These are phyloP conservation scores for Notolepis coatsorum DNA, from an alignment of 2,797 vertebrate species.

Conservation along the genomic window DNA sequence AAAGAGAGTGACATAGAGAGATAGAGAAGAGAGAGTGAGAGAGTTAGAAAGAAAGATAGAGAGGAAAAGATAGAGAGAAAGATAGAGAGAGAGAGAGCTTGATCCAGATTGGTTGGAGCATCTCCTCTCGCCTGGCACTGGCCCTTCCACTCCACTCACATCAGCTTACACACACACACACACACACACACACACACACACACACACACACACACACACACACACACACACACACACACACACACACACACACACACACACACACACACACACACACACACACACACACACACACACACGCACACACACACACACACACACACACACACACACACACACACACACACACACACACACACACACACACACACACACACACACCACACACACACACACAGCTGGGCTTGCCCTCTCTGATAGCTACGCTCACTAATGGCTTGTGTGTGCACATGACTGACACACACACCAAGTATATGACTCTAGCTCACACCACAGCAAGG, in stretches of 20 bases:
- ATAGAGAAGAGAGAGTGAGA: not conserved
- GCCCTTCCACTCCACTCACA: conserved; percentile 40
- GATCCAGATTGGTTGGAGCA: conserved; percentile 58
- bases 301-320: not conserved
- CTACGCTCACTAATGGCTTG: no score
- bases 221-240: no score
- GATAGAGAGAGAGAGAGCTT: conserved; percentile 30
- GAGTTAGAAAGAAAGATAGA: conserved; percentile 22
- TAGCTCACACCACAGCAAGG: no score
- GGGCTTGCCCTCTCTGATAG: no score
- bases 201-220: not conserved
- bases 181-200: conserved; percentile 9
- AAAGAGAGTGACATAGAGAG: not conserved
- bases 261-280: not conserved
- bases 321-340: not conserved
- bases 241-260: not conserved
- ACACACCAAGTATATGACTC: no score
- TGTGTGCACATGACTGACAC: no score
- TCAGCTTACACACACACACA: conserved; percentile 18
- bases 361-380: not conserved
- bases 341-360: not conserved
- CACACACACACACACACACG: not conserved
- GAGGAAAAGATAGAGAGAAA: conserved; percentile 5
- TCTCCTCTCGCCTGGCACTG: conserved; percentile 42
- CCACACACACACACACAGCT: not conserved